Evolutionary conservation across 92 coral and sea anemone genomes (phyloP).

Genomic region (Porites cylindrica): DNA sequence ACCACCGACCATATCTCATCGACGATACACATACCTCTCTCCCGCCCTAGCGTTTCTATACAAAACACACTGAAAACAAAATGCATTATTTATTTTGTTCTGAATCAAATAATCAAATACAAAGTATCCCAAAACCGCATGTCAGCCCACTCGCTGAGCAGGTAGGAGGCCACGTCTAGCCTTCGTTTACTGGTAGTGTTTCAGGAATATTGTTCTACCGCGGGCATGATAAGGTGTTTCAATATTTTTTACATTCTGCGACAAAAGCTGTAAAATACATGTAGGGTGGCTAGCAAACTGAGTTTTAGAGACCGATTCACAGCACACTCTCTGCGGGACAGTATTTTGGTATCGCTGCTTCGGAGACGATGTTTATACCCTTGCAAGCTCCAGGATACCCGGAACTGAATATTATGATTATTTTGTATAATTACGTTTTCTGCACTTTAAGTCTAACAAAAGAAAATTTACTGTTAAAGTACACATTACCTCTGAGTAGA

Average conservation of each 20-base stretch:
- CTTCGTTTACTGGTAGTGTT: neutral
- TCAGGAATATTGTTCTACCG: too few relatives aligned
- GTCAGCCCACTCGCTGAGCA: neutral
- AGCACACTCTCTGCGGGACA: neutral
- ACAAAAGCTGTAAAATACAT: neutral
- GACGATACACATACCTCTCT: neutral
- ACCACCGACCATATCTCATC: too few relatives aligned
- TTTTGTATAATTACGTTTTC: too few relatives aligned
- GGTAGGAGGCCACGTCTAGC: neutral
- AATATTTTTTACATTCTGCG: neutral
- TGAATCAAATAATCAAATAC: neutral
- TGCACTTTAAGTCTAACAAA: too few relatives aligned
- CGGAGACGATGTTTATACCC: neutral
- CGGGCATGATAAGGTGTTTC: neutral
- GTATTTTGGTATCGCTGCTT: neutral
- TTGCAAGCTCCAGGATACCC: neutral
- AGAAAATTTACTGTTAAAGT: too few relatives aligned
- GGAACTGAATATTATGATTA: neutral
- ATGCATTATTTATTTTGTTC: neutral
- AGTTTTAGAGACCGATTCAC: neutral
- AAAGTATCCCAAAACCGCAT: slow-evolving; percentile 3
- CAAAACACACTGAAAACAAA: neutral
- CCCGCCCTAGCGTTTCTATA: neutral
- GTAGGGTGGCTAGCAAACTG: neutral
- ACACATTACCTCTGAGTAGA: too few relatives aligned